Evolutionary conservation across 2,888 invertebrate genomes (phyloP).

Genomic region (Lasioglossum morio): DNA sequence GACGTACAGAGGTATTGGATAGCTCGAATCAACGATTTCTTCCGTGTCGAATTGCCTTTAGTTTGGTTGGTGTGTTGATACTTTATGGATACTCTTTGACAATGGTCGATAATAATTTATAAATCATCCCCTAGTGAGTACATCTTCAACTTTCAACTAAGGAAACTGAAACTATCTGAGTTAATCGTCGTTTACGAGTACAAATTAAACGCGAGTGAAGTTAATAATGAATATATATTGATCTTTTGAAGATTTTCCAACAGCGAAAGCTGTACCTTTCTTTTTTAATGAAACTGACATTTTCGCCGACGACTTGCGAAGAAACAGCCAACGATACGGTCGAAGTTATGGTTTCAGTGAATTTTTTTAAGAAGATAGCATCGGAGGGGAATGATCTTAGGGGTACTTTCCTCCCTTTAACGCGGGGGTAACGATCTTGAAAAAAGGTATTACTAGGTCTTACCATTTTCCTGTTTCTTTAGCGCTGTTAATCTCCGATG

Average conservation of each 20-base stretch:
- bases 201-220: too few species aligned
- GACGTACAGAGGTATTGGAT: neutral
- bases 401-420: neutral
- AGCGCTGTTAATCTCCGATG: neutral
- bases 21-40: neutral
- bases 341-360: neutral
- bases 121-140: too few species aligned
- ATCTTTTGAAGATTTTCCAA: neutral
- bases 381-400: neutral
- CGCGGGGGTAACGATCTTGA: neutral
- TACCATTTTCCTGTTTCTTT: neutral
- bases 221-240: neutral
- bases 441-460: neutral
- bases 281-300: neutral
- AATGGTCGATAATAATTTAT: too few species aligned
- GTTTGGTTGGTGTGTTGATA: neutral
- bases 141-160: too few species aligned
- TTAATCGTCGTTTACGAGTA: too few species aligned
- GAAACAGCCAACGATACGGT: neutral
- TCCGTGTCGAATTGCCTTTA: neutral
- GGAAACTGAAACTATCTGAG: too few species aligned
- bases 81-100: too few species aligned
- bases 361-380: conserved; percentile 1
- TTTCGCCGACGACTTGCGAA: neutral
- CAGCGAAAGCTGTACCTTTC: neutral